Conservation (phyloP, 2,888 invertebrate species). For the Cerastis rubricosa region DNA sequence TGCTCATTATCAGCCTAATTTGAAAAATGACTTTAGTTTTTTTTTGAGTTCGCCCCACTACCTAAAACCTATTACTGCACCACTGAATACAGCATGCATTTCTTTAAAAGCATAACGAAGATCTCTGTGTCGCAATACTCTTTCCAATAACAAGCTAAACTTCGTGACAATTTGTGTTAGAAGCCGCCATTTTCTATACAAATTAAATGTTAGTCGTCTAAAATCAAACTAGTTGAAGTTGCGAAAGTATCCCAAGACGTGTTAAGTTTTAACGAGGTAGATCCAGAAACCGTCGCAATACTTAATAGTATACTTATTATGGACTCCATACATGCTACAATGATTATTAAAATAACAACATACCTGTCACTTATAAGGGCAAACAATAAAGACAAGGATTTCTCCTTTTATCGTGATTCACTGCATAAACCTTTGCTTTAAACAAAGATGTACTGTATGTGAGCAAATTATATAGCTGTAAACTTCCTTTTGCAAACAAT, state of each 20-base stretch:
- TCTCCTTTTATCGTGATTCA: slow-evolving; percentile 59
- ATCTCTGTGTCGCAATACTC: neutral
- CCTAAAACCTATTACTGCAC: no score
- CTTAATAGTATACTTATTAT: slow-evolving; percentile 71
- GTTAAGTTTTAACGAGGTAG: slow-evolving; percentile 83
- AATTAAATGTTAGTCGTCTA: slow-evolving; percentile 74
- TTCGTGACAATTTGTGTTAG: slow-evolving; percentile 50
- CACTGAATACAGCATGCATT: no score
- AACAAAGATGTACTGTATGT: slow-evolving; percentile 51
- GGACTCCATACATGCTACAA: slow-evolving; percentile 36
- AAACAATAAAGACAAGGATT: slow-evolving; percentile 57
- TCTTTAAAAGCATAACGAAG: neutral
- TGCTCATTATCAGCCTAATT: no score
- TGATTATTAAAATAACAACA: slow-evolving; percentile 51
- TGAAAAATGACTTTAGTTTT: no score
- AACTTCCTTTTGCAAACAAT: slow-evolving; percentile 9
- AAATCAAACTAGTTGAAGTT: slow-evolving; percentile 76
- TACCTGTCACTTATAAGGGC: slow-evolving; percentile 52
- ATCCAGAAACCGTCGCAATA: slow-evolving; percentile 71
- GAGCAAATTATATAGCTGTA: neutral
- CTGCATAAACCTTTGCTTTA: slow-evolving; percentile 20
- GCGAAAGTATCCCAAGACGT: slow-evolving; percentile 79
- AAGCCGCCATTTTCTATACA: slow-evolving; percentile 64
- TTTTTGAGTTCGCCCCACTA: no score
- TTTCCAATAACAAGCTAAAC: slow-evolving; percentile 16